phyloP scores from a whole-genome alignment of 1,140 invertebrate genomes.

The Aphelenchoides besseyi region DNA sequence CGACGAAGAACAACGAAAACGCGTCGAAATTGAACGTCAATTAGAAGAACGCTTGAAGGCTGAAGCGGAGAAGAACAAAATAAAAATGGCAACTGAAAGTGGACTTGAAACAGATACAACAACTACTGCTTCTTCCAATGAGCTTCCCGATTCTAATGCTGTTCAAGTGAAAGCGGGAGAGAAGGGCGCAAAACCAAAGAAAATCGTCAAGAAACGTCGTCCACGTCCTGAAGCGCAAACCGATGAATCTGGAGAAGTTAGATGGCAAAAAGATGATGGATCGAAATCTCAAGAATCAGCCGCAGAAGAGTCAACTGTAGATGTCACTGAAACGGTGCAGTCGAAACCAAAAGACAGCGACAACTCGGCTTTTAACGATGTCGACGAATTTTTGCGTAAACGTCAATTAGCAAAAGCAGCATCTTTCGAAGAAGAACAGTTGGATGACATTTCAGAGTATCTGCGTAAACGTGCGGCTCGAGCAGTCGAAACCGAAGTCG shows the following conservation, averaged over 20 bases:
- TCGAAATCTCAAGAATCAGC: slow-evolving; percentile 3
- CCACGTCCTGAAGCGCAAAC: neutral
- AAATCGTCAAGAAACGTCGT: slow-evolving; percentile 15
- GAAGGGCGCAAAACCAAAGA: slow-evolving; percentile 11
- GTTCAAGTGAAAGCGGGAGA: neutral
- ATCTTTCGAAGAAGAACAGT: slow-evolving; percentile 8
- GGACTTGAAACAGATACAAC: neutral
- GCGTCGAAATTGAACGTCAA: neutral
- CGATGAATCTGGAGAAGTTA: slow-evolving; percentile 1
- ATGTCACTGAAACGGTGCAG: slow-evolving; percentile 14
- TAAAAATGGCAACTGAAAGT: slow-evolving; percentile 3
- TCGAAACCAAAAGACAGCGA: slow-evolving; percentile 16
- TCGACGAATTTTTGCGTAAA: neutral
- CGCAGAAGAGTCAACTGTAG: slow-evolving; percentile 30
- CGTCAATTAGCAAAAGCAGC: neutral
- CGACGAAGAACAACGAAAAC: neutral
- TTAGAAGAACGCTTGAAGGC: neutral
- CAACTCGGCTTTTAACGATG: neutral
- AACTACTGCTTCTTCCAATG: neutral
- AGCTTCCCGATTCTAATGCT: neutral
- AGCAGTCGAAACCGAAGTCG: slow-evolving; percentile 11
- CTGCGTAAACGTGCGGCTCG: slow-evolving; percentile 11
- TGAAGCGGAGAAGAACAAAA: slow-evolving; percentile 19
- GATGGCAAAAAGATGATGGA: slow-evolving; percentile 14
- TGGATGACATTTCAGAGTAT: slow-evolving; percentile 18